These are phyloP conservation scores for Holacanthella duospinosa DNA, from an alignment of 2,888 invertebrate species.

Conservation along the genomic window DNA sequence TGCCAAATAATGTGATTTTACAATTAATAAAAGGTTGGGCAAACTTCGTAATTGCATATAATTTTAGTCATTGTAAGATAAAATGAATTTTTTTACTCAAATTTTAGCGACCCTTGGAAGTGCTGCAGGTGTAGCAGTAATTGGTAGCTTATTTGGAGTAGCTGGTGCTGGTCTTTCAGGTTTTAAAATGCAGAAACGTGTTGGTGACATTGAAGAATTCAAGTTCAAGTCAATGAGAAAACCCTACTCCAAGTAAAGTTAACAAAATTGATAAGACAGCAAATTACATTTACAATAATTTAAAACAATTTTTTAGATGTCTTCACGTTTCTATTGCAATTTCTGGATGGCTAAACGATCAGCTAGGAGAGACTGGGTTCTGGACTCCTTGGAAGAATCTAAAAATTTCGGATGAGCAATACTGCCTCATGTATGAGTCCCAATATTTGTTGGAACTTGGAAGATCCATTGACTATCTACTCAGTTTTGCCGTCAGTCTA, in stretches of 20 bases:
- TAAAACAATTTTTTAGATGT: constrained; percentile 41
- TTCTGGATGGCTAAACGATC: constrained; percentile 55
- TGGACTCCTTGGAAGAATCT: constrained; percentile 50
- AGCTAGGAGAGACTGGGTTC: constrained; percentile 42
- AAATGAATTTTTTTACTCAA: not conserved
- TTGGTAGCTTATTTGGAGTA: constrained; percentile 55
- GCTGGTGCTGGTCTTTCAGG: constrained; percentile 57
- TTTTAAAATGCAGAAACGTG: constrained; percentile 58
- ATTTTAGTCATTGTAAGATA: not conserved
- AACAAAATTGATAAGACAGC: not conserved
- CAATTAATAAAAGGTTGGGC: no score
- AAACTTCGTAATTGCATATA: not conserved
- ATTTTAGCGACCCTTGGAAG: constrained; percentile 47
- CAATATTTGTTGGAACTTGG: constrained; percentile 51
- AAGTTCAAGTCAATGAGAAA: constrained; percentile 49
- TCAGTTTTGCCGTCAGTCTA: constrained; percentile 48
- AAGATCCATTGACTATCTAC: constrained; percentile 52
- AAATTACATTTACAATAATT: constrained; percentile 2
- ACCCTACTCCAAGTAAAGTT: constrained; percentile 37
- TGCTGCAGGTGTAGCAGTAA: constrained; percentile 46
- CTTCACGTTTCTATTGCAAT: constrained; percentile 54
- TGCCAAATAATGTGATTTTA: no score
- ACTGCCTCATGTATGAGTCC: constrained; percentile 53
- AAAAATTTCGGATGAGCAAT: constrained; percentile 52
- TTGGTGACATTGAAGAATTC: constrained; percentile 58